Conservation (phyloP, 2,797 vertebrate species). For the Micromesistius poutassou region DNA sequence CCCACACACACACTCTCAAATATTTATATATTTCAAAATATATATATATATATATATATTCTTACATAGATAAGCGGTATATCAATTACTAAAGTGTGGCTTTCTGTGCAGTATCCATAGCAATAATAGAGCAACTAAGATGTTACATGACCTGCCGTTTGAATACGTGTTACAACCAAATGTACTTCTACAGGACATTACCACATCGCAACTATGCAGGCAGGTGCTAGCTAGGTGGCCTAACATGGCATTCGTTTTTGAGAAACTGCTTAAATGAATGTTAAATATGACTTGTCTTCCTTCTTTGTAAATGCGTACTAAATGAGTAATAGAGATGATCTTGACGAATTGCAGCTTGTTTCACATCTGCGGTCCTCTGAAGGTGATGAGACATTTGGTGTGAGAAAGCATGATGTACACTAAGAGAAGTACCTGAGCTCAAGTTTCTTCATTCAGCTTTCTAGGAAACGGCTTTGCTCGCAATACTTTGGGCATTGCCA, state of each 20-base stretch:
- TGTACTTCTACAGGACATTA: conserved; percentile 23
- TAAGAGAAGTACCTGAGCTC: conserved; percentile 70
- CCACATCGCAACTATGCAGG: conserved; percentile 35
- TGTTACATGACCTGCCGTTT: conserved; percentile 24
- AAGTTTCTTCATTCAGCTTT: conserved; percentile 50
- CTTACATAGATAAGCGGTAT: conserved; percentile 43
- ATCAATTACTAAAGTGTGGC: conserved; percentile 42
- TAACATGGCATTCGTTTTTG: conserved; percentile 32
- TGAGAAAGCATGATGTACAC: conserved; percentile 53
- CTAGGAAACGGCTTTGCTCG: conserved; percentile 30
- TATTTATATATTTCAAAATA: background rate
- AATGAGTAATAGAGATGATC: conserved; percentile 11
- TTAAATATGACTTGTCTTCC: conserved; percentile 17
- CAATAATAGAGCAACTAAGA: conserved; percentile 8
- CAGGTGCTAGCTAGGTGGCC: conserved; percentile 31
- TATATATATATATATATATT: conserved; percentile 21
- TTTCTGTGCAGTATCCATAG: conserved; percentile 5
- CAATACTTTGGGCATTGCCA: conserved; percentile 44
- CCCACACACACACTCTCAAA: background rate
- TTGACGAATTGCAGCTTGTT: conserved; percentile 18
- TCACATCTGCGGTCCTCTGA: conserved; percentile 39
- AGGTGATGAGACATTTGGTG: conserved; percentile 29
- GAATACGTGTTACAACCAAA: conserved; percentile 45
- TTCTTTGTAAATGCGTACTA: background rate
- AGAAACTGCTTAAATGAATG: conserved; percentile 22